Evolutionary conservation across 2,113 vertebrate genomes (phyloP).

Genomic region (Calidris pugnax): DNA sequence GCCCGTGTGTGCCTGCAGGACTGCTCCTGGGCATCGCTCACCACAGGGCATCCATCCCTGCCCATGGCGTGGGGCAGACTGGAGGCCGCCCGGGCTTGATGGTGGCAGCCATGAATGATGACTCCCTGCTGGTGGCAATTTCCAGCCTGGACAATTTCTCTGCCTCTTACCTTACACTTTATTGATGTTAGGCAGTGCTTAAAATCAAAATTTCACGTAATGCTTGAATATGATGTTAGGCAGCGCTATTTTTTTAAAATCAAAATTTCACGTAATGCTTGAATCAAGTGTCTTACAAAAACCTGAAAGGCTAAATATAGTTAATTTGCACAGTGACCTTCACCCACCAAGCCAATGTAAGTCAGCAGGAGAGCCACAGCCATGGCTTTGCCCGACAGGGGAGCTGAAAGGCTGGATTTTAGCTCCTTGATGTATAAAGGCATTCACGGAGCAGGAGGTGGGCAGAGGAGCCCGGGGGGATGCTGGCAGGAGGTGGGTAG

Average conservation of each 20-base stretch:
- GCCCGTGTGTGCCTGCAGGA: accelerated
- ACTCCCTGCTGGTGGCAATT: background rate
- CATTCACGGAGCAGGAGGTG: accelerated
- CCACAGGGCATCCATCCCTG: accelerated
- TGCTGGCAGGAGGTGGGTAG: background rate
- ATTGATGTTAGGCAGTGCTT: background rate
- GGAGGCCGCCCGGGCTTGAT: accelerated
- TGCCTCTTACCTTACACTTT: background rate
- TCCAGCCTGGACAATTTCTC: background rate
- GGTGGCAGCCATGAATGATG: accelerated
- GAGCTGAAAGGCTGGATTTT: background rate
- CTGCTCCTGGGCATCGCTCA: background rate
- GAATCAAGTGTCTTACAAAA: background rate
- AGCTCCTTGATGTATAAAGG: background rate
- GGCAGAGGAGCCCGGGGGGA: background rate
- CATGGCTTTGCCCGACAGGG: accelerated
- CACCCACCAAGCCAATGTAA: background rate
- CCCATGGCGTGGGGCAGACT: accelerated
- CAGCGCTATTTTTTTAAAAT: background rate
- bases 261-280: background rate
- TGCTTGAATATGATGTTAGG: too few relatives aligned
- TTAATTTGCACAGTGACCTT: background rate
- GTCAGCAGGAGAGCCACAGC: background rate
- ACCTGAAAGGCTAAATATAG: background rate
- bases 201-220: background rate